Conservation (phyloP, 2,113 vertebrate species). For the Podarcis cretensis region DNA sequence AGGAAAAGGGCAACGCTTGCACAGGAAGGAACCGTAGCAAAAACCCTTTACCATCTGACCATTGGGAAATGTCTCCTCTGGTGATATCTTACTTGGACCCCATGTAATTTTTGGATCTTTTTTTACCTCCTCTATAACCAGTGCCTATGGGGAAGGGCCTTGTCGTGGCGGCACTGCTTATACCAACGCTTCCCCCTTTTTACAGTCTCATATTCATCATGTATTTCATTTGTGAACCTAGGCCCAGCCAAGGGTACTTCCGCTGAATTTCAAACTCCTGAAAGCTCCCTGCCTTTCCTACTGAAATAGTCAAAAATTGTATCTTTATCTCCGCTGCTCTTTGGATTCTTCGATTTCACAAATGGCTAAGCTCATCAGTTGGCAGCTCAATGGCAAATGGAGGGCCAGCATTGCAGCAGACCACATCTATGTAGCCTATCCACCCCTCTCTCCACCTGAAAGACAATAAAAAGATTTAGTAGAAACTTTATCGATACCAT, state of each 20-base stretch:
- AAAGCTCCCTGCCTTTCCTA: not conserved
- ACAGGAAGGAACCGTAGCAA: not conserved
- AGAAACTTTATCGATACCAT: not conserved
- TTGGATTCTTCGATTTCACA: not conserved
- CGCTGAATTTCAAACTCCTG: too few relatives aligned
- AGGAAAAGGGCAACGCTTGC: not conserved
- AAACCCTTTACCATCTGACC: not conserved
- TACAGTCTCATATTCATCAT: not conserved
- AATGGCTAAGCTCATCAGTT: not conserved
- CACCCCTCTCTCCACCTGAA: not conserved
- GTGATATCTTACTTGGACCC: not conserved
- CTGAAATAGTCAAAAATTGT: not conserved
- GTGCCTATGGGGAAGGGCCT: conserved; percentile 47
- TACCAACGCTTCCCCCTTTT: conserved; percentile 45
- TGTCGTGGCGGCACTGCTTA: conserved; percentile 50
- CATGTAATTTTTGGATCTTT: not conserved
- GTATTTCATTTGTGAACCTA: not conserved
- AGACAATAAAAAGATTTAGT: not conserved
- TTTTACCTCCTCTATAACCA: conserved; percentile 14
- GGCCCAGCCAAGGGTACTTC: not conserved
- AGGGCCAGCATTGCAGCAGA: not conserved
- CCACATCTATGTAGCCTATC: not conserved
- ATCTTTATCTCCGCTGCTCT: not conserved
- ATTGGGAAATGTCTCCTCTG: not conserved
- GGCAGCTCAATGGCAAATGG: not conserved